Evolutionary conservation across 2,113 vertebrate genomes (phyloP), one percentile per base, ranked within the genome.

Genomic region (Drymodes brunneopygia): DNA sequence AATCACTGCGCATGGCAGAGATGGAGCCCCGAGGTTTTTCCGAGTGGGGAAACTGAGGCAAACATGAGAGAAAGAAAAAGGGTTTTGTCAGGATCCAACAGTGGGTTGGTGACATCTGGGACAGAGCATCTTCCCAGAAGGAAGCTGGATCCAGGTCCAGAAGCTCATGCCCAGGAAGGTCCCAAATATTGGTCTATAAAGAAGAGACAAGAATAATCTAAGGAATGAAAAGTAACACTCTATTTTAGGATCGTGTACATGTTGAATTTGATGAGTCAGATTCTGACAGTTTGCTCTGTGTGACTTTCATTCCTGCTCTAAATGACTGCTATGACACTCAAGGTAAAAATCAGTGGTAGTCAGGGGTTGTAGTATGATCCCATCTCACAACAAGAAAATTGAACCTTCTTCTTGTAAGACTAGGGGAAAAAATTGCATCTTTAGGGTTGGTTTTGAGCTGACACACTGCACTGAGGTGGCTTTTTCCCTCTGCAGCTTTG

Each of bases 401-500:
- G 42, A 85, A 11, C 35, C 24, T 16, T 16, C 14, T 72, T 64
- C 36, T 69, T 66, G 42, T 65, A 42, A 40, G 17, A 18, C 19
- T 13, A 47, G 10, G 10, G 17, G 44, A 45, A 18, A 35, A 91
- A 58, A 48, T 2, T 45, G 36, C 40, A 35, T 61, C 24, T 53
- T 65, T 50, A 57, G 40, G 84, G 65, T 35, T 73, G 9, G 8
- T 85, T 92, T 75, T 47, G 91, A 95, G 93, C 87, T 91, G 79
- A 72, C 86, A 80, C 81, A 36, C 42, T 78, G 92, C 90, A 83
- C 60, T 0, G 8, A 88, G 79, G 88, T 94, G 92, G 69, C 83
- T 86, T 95, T 97, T 86, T 66, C 90, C 88, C 88, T 71, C 71
- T 36, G 19, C 92, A 94, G 91, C 93, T 86, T 86, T 57, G 92